phyloP scores from a whole-genome alignment of 2,888 invertebrate genomes.

The Folsomia candida region DNA sequence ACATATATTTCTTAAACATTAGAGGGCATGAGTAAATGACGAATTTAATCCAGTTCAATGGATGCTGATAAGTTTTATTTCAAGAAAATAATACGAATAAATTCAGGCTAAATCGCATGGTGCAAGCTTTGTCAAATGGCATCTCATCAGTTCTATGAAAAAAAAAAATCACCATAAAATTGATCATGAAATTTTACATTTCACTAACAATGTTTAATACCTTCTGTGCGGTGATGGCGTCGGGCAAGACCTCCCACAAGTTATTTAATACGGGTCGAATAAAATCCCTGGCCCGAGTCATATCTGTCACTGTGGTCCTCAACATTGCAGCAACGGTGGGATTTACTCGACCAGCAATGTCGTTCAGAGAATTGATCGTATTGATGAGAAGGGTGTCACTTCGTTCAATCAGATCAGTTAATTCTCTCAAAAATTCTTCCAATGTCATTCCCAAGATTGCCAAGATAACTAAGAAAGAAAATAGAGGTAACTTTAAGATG shows the following conservation, averaged over 20 bases:
- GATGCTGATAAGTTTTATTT: no score
- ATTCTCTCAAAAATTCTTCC: slow-evolving; percentile 25
- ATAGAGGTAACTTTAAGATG: not conserved
- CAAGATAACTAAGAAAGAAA: slow-evolving; percentile 19
- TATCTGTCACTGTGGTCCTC: slow-evolving; percentile 12
- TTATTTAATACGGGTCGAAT: slow-evolving; percentile 24
- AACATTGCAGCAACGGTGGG: slow-evolving; percentile 19
- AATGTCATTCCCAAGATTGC: slow-evolving; percentile 33
- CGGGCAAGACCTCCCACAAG: slow-evolving; percentile 16
- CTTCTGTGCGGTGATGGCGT: no score
- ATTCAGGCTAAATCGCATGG: no score
- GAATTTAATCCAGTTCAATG: no score
- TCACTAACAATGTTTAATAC: no score
- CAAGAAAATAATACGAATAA: no score
- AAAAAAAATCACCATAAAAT: no score
- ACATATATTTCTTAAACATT: no score
- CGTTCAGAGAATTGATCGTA: slow-evolving; percentile 5
- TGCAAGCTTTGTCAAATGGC: no score
- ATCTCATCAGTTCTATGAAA: no score
- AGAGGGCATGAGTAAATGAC: no score
- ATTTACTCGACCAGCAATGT: slow-evolving; percentile 8
- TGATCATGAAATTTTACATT: no score
- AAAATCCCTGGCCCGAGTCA: slow-evolving; percentile 17
- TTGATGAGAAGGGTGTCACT: slow-evolving; percentile 8
- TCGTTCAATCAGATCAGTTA: slow-evolving; percentile 10